These are phyloP conservation scores for Strigamia maritima DNA, from an alignment of 2,888 invertebrate species.

Conservation along the genomic window DNA sequence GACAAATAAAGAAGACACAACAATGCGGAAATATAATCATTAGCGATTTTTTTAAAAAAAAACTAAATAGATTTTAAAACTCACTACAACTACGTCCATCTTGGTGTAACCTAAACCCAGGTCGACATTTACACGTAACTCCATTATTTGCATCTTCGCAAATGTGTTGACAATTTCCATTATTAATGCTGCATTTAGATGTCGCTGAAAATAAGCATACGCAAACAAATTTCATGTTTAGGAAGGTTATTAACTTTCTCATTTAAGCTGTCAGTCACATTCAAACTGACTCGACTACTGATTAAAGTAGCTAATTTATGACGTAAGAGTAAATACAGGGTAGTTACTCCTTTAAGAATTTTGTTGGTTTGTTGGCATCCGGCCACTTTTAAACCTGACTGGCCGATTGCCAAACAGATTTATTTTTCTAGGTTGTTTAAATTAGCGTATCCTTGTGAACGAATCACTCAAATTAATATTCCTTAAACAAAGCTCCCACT, in stretches of 20 bases:
- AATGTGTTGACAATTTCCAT: conserved; percentile 45
- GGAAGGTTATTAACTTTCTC: background rate
- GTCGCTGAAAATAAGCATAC: background rate
- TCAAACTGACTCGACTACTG: background rate
- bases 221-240: background rate
- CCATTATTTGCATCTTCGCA: conserved; percentile 28
- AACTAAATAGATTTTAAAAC: background rate
- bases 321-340: background rate
- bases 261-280: background rate
- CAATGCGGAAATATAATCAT: background rate
- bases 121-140: conserved; percentile 25
- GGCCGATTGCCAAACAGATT: conserved; percentile 2
- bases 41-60: background rate
- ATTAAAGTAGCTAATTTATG: background rate
- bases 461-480: background rate
- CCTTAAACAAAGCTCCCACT: no score
- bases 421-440: background rate
- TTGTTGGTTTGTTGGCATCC: background rate
- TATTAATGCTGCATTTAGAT: conserved; percentile 6
- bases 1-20: background rate
- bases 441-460: background rate
- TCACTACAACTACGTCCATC: conserved; percentile 37
- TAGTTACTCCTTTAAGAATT: background rate
- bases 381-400: background rate
- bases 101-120: conserved; percentile 34